Conservation (phyloP, 2,888 invertebrate genomes). For the Parasteatoda lunata region DNA sequence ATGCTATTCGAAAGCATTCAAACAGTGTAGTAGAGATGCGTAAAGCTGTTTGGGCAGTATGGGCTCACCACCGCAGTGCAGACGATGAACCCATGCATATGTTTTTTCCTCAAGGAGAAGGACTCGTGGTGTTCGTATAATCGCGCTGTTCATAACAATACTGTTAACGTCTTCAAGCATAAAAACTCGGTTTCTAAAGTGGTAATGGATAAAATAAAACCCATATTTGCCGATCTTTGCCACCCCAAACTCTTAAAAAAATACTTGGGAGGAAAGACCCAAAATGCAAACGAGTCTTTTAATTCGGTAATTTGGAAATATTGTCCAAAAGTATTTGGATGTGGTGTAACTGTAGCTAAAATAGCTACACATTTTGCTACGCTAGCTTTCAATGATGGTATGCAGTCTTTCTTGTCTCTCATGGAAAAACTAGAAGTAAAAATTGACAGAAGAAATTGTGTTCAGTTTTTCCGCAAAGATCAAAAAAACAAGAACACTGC, state of each 20-base stretch:
- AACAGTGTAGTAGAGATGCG: constrained; percentile 4
- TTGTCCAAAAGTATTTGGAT: constrained; percentile 25
- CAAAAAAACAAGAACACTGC: background rate
- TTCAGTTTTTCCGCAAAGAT: background rate
- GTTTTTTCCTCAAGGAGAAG: constrained; percentile 3
- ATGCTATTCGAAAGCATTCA: background rate
- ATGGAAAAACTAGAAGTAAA: background rate
- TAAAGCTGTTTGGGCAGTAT: constrained; percentile 22
- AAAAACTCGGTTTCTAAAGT: background rate
- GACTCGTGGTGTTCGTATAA: constrained; percentile 8
- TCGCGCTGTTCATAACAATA: background rate
- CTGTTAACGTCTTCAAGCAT: background rate
- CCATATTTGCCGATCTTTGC: background rate
- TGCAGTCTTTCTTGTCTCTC: background rate
- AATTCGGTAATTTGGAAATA: constrained; percentile 14
- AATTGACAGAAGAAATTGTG: background rate
- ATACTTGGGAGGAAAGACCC: constrained; percentile 19
- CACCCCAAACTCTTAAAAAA: background rate
- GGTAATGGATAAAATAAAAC: constrained; percentile 14
- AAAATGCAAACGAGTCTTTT: constrained; percentile 34
- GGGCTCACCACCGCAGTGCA: background rate
- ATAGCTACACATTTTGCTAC: constrained; percentile 17
- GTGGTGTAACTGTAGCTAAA: background rate
- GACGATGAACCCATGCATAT: background rate
- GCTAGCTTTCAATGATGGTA: constrained; percentile 18